Conservation (phyloP, 2,888 invertebrate species). For the Embidobia sp. region DNA sequence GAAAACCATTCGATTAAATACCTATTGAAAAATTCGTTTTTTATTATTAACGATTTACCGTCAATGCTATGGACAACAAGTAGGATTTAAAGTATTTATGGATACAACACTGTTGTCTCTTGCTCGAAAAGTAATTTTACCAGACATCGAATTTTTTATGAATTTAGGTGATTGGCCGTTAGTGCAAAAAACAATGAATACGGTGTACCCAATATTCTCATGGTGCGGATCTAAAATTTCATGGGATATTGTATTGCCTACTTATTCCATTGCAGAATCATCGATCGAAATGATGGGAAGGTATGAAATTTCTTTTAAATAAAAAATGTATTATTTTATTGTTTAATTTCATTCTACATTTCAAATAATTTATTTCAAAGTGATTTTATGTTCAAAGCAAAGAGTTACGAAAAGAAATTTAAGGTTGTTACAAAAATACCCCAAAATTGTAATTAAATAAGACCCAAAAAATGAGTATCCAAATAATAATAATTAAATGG, state of each 20-base stretch:
- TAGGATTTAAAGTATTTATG: slow-evolving; percentile 97
- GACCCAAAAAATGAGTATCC: no score
- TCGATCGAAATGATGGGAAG: slow-evolving; percentile 96
- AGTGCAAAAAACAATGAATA: slow-evolving; percentile 83
- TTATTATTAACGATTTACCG: slow-evolving; percentile 87
- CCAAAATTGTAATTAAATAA: no score
- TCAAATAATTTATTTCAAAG: no score
- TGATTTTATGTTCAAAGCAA: no score
- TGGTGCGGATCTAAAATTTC: slow-evolving; percentile 97
- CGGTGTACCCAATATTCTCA: slow-evolving; percentile 91
- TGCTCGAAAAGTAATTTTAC: slow-evolving; percentile 89
- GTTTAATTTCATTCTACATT: no score
- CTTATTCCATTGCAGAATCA: slow-evolving; percentile 96
- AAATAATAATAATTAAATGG: no score
- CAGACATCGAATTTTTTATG: slow-evolving; percentile 94
- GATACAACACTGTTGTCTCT: slow-evolving; percentile 93
- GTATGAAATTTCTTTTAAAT: no score
- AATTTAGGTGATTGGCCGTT: slow-evolving; percentile 99
- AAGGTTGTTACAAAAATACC: no score
- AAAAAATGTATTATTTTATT: background rate
- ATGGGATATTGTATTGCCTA: slow-evolving; percentile 95
- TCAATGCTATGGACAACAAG: slow-evolving; percentile 95
- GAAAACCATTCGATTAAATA: no score
- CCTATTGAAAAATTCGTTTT: no score
- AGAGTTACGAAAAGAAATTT: no score